Evolutionary conservation across 2,888 invertebrate species (phyloP), one percentile per base, ranked within the genome.

Genomic region (Acrobasis suavella): DNA sequence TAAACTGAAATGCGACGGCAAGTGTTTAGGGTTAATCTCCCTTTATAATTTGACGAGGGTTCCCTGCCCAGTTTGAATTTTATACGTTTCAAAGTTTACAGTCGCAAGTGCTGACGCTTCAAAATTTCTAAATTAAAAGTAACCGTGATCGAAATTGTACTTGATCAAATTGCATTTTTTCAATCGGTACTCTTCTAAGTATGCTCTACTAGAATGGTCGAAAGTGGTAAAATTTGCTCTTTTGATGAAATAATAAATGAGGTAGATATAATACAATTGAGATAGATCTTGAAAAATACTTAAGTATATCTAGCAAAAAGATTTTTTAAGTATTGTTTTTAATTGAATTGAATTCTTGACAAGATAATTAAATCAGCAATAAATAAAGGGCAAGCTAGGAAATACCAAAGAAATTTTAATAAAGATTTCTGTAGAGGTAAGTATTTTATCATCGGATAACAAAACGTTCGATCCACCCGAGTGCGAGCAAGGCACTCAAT

Each of bases 1-100:
- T 75, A 77, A 76, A 80, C 74, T 73, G 69, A 73, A 77, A 72
- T 72, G 74, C 74, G 73, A 73, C 71, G 70, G 76, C 72, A 72
- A 76, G 77, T 79, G 73, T 77, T 83, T 75, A 73, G 71, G 77
- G 72, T 75, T 81, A 78, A 80, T 80, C 78, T 79, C 76, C 74
- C 77, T 73, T 77, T 80, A 77, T 79, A 81, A 79, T 78, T 82
- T 83, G 83, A 84, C 78, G 76, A 83, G 83, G 85, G 82, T 83
- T 75, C 72, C 72, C 75, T 73, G 72, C 71, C 75, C 73, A 74
- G 74, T 74, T 71, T 72, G 69, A 72, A 72, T 73, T 74, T 73
- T 77, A 76, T 75, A 74, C 73, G 73, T 73, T 73, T 68, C 67
- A 67, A 66, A 77, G 72, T 74, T 75, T 55, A 62, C 17, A 55